Evolutionary conservation across 2,888 invertebrate species (phyloP).

Genomic region (Abrostola triplasia): DNA sequence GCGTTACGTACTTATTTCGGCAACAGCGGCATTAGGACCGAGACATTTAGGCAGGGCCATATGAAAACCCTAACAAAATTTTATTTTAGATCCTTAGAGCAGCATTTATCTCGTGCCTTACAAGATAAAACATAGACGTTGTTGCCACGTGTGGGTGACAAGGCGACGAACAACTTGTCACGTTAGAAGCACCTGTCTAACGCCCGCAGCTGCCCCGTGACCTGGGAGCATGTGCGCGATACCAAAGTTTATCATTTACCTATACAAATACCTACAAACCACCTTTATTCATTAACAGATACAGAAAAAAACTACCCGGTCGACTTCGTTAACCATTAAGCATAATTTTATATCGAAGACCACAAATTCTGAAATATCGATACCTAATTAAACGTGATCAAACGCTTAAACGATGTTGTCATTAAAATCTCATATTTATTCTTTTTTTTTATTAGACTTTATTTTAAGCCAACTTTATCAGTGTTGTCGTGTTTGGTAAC

Average conservation of each 20-base stretch:
- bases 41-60: too few species aligned
- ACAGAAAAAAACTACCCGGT: constrained; percentile 45
- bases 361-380: constrained; percentile 36
- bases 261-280: constrained; percentile 50
- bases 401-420: constrained; percentile 18
- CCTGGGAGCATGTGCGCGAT: constrained; percentile 63
- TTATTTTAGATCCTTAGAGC: too few species aligned
- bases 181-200: constrained; percentile 85
- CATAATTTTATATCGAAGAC: constrained; percentile 28
- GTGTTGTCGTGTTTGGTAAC: constrained; percentile 21
- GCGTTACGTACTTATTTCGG: too few species aligned
- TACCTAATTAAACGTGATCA: constrained; percentile 37
- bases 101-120: constrained; percentile 6
- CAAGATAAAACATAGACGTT: constrained; percentile 15
- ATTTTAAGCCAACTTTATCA: constrained; percentile 24
- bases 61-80: too few species aligned
- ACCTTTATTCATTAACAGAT: constrained; percentile 61
- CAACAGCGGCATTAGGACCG: too few species aligned
- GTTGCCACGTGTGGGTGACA: constrained; percentile 25
- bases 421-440: constrained; percentile 18
- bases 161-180: constrained; percentile 56
- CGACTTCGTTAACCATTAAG: constrained; percentile 57
- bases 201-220: constrained; percentile 73
- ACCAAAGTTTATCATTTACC: constrained; percentile 58
- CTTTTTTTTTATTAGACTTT: not conserved